Evolutionary conservation across 2,888 invertebrate species (phyloP).

Genomic region (Lasioglossum morio): DNA sequence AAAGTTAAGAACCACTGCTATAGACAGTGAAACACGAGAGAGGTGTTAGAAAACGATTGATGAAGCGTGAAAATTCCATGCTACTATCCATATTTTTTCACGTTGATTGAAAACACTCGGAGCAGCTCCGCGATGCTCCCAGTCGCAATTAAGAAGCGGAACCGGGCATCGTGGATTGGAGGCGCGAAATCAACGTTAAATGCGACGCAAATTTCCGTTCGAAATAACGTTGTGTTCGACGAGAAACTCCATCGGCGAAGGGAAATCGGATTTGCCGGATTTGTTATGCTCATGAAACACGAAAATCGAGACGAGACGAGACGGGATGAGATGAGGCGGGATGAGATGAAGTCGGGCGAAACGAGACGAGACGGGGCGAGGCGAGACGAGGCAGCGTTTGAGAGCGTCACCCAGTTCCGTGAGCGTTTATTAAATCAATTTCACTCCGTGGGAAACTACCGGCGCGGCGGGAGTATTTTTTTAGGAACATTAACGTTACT

Average conservation of each 20-base stretch:
- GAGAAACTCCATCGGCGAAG: conserved; percentile 33
- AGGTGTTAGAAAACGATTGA: conserved; percentile 64
- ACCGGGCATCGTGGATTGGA: background rate
- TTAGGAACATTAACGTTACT: conserved; percentile 44
- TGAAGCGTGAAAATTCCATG: conserved; percentile 55
- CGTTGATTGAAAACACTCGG: background rate
- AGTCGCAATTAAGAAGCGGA: conserved; percentile 46
- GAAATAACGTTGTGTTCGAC: conserved; percentile 43
- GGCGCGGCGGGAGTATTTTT: conserved; percentile 38
- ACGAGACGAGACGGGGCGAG: background rate
- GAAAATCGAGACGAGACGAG: conserved; percentile 53
- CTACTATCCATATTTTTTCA: conserved; percentile 49
- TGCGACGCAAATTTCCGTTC: conserved; percentile 47
- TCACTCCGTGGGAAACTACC: conserved; percentile 40
- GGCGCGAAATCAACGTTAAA: conserved; percentile 47
- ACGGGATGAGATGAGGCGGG: background rate
- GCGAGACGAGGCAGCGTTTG: conserved; percentile 1
- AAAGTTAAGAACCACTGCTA: no score
- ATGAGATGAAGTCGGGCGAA: background rate
- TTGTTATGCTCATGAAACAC: conserved; percentile 60
- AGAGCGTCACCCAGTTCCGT: conserved; percentile 34
- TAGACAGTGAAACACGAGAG: no score
- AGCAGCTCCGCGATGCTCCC: background rate
- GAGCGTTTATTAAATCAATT: conserved; percentile 54
- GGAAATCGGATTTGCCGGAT: conserved; percentile 60